phyloP scores from a whole-genome alignment of 1,140 invertebrate genomes.

The Conopomorpha cramerella region DNA sequence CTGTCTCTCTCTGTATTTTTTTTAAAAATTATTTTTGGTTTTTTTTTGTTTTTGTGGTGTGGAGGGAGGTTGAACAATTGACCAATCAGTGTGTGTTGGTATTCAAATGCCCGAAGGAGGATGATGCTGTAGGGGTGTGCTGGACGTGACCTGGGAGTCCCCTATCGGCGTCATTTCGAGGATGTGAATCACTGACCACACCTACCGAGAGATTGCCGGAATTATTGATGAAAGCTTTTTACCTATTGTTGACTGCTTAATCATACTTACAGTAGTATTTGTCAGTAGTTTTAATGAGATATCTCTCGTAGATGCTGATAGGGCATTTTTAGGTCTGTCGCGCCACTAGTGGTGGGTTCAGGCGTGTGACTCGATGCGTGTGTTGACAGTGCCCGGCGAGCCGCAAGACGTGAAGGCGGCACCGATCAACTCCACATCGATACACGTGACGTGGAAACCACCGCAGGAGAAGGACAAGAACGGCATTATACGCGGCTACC shows the following conservation, averaged over 20 bases:
- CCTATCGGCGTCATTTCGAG: constrained; percentile 51
- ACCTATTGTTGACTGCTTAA: too few species aligned
- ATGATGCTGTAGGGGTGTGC: constrained; percentile 42
- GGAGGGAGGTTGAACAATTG: constrained; percentile 43
- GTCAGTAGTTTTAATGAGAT: too few species aligned
- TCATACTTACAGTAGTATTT: too few species aligned
- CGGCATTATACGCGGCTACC: constrained; percentile 96
- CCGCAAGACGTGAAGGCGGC: constrained; percentile 87
- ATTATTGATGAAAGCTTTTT: too few species aligned
- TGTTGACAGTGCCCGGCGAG: constrained; percentile 89
- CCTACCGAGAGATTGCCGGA: constrained; percentile 51
- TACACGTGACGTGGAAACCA: constrained; percentile 90
- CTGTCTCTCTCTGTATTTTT: too few species aligned
- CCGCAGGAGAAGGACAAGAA: constrained; percentile 89
- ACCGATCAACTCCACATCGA: constrained; percentile 89
- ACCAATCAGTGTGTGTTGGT: constrained; percentile 55
- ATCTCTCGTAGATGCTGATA: constrained; percentile 57
- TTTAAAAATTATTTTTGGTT: too few species aligned
- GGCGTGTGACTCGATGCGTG: constrained; percentile 17
- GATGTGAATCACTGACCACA: background rate
- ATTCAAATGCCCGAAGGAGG: constrained; percentile 58
- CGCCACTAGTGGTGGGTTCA: constrained; percentile 12
- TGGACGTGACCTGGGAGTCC: constrained; percentile 41
- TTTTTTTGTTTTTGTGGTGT: constrained; percentile 52
- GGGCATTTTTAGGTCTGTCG: constrained; percentile 48